Evolutionary conservation across 2,888 invertebrate species (phyloP), one percentile per base, ranked within the genome.

Genomic region (Drosophila meridiana): DNA sequence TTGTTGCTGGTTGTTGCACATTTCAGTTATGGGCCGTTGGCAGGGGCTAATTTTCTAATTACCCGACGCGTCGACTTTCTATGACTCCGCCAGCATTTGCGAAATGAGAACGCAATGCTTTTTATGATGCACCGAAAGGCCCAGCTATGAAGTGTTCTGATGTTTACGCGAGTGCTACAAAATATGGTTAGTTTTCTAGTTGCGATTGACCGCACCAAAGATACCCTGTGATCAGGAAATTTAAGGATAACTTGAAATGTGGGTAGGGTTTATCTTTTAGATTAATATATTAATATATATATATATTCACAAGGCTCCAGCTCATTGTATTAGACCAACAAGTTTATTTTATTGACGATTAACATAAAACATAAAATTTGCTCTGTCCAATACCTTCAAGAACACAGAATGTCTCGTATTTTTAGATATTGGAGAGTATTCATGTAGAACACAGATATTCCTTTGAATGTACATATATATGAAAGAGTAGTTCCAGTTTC

Each of bases 31-130:
- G 89, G 77, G 56, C 81, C 63, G 83, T 70, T 86, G 68, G 76
- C 67, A 73, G 85, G 85, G 89, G 72, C 73, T 87, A 87, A 89
- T 89, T 89, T 85, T 67, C 69, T 85, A 87, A 86, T 89, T 89
- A 87, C 89, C 78, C 82, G 72, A 89, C 89, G 76, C 80, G 86
- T 75, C 74, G 73, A 81, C 74, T 79, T 87, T 84, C 84, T 74
- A 83, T 81, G 83, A 83, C 87, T 87, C 74, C 76, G 71, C 14
- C 76, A 56, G 63, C 76, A 69, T 65, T 76, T 73, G 67, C 52
- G 57, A 70, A 79, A 80, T 69, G 69, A 57, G 69, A 83, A 71
- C 68, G 86, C 80, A 71, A 69, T 78, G 72, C 72, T 75, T 81
- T 87, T 86, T 87, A 68, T 69, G 67, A 57, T 60, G 48, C 20